Base-by-base conservation (phyloP, 2,797 vertebrate genomes). In the Myoxocephalus aenaeus region DNA sequence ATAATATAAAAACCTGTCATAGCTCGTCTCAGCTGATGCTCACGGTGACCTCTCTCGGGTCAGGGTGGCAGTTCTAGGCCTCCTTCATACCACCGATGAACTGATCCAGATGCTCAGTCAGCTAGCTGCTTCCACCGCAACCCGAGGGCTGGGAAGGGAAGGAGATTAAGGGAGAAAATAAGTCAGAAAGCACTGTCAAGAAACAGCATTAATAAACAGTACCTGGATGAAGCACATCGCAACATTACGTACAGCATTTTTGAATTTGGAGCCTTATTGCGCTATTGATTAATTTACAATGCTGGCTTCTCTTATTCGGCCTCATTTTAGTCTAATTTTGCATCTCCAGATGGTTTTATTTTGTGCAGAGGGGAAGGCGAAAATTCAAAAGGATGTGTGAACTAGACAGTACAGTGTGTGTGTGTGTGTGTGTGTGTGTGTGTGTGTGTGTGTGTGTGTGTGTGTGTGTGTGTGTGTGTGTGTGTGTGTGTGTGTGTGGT, bases 401-500 rank as follows among this genome's bases (percentile, higher is more conserved):
- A 48, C 63, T 78, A 48, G 69, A 80, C 79, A 42, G 63, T 75
- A 62, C 22, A 36, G 34, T 51, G n/a, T 48, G 59, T 75, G 32
- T 58, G 29, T 81, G 20, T 65, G 63, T 85, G 72, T 80, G 32
- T 66, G 8, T 74, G 53, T 46, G 58, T 74, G 29, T 65, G 34
- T 79, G 27, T 59, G 63, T 85, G 69, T 79, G n/a, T n/a, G n/a
- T n/a, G n/a, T n/a, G n/a, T n/a, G n/a, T n/a, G n/a, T n/a, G n/a
- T n/a, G n/a, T n/a, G n/a, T n/a, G n/a, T n/a, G n/a, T n/a, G n/a
- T n/a, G n/a, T n/a, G n/a, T n/a, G n/a, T n/a, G n/a, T n/a, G n/a
- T 25, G 63, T 68, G 74, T 51, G 73, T 8, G 56, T 83, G 67
- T 25, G 93, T 91, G 89, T 81, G 86, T 27, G 81, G 82, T 84